Evolutionary conservation across 2,797 vertebrate genomes (phyloP).

Genomic region (Oryzias sinensis): DNA sequence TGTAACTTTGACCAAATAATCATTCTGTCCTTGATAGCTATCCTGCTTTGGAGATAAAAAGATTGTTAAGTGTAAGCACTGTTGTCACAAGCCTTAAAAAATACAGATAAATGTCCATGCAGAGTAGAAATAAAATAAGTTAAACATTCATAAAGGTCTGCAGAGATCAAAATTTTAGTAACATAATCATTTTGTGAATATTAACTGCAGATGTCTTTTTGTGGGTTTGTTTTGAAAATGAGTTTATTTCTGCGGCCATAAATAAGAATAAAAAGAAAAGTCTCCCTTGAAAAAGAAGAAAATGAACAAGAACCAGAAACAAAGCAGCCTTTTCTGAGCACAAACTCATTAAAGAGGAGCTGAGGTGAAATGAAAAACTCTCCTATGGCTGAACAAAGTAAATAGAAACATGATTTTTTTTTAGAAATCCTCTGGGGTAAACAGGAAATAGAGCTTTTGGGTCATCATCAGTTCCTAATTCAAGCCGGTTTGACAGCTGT

Average conservation of each 20-base stretch:
- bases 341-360: background rate
- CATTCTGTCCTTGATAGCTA: too few relatives aligned
- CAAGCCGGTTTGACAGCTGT: slow-evolving; percentile 1
- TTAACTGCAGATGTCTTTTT: too few relatives aligned
- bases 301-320: slow-evolving; percentile 3
- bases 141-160: too few relatives aligned
- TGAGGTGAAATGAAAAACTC: background rate
- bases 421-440: slow-evolving; percentile 1
- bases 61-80: too few relatives aligned
- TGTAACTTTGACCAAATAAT: too few relatives aligned
- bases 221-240: too few relatives aligned
- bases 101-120: too few relatives aligned
- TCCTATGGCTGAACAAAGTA: slow-evolving; percentile 1
- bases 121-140: too few relatives aligned
- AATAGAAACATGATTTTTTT: background rate
- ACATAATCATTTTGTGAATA: too few relatives aligned
- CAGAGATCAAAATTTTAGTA: too few relatives aligned
- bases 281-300: background rate
- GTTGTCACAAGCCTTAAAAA: too few relatives aligned
- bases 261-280: background rate
- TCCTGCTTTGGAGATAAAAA: too few relatives aligned
- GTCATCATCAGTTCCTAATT: background rate
- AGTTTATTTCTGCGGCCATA: background rate
- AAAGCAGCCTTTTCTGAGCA: background rate
- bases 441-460: slow-evolving; percentile 2